phyloP scores from a whole-genome alignment of 2,113 vertebrate species.

The Hylia prasina region DNA sequence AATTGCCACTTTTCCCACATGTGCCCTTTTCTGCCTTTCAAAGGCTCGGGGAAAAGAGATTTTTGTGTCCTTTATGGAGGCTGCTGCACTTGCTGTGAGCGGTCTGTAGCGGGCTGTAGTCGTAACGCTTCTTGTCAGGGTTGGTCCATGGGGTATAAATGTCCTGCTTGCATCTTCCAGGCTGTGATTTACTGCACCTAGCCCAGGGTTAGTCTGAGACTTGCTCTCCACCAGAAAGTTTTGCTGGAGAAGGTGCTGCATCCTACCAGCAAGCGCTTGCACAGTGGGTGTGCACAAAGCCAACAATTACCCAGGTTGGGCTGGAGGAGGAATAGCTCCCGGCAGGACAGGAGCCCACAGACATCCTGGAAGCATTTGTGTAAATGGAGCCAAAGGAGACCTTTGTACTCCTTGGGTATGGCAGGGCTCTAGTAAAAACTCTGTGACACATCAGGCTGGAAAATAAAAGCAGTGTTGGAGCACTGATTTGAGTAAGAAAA shows the following conservation, averaged over 20 bases:
- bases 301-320: not conserved
- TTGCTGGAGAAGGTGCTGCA: not conserved
- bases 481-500: not conserved
- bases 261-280: not conserved
- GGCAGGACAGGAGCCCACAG: not conserved
- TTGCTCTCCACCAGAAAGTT: not conserved
- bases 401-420: not conserved
- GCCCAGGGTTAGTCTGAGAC: not conserved
- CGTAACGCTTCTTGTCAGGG: not conserved
- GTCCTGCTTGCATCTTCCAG: not conserved
- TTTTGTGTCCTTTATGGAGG: not conserved
- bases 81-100: not conserved
- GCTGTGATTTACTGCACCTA: not conserved
- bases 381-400: not conserved
- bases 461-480: not conserved
- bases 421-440: not conserved
- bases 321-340: not conserved
- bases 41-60: not conserved
- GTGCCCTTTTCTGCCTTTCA: not conserved
- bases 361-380: not conserved
- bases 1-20: not conserved
- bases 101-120: not conserved
- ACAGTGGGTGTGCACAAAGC: not conserved
- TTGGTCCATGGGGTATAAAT: not conserved
- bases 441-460: accelerated